Percentiles rank a stretch among this genome's conserved stretches.
Evolutionary conservation across 2,113 vertebrate genomes (phyloP).

Genomic region (Xiphorhynchus elegans): DNA sequence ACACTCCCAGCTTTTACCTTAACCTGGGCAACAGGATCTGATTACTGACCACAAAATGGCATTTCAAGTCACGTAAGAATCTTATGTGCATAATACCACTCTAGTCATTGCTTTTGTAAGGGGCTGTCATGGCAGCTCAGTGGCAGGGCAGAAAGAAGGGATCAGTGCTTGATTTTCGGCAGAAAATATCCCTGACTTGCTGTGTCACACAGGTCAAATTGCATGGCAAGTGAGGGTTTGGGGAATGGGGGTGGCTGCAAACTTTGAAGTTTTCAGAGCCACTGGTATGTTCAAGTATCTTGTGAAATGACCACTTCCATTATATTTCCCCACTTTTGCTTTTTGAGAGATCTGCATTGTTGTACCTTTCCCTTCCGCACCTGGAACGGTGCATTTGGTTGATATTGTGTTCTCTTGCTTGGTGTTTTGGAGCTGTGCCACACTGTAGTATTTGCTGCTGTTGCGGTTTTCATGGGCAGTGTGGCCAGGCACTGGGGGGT

Average conservation of each 20-base stretch:
- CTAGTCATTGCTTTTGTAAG: background rate
- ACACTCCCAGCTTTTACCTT: background rate
- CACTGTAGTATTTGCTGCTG: fast-evolving
- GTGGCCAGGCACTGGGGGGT: fast-evolving
- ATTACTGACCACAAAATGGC: background rate
- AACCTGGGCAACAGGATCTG: background rate
- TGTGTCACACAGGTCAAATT: background rate
- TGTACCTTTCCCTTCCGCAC: background rate
- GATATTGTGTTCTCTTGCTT: background rate
- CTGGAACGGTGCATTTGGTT: background rate
- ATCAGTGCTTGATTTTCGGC: background rate
- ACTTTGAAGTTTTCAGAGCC: background rate
- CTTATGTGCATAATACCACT: background rate
- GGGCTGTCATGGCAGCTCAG: background rate
- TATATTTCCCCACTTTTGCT: background rate
- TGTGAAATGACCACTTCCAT: background rate
- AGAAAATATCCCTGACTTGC: background rate
- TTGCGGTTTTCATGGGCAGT: fast-evolving
- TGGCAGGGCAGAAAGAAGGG: background rate
- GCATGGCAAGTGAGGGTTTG: fast-evolving
- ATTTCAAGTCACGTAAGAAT: background rate
- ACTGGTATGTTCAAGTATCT: background rate
- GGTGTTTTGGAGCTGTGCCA: background rate
- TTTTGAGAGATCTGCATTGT: background rate
- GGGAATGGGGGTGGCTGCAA: background rate